A percentile compares a stretch with the other conserved stretches of the same genome.
These are phyloP conservation scores for Macropodus opercularis DNA, from an alignment of 2,797 vertebrate species.

Conservation along the genomic window DNA sequence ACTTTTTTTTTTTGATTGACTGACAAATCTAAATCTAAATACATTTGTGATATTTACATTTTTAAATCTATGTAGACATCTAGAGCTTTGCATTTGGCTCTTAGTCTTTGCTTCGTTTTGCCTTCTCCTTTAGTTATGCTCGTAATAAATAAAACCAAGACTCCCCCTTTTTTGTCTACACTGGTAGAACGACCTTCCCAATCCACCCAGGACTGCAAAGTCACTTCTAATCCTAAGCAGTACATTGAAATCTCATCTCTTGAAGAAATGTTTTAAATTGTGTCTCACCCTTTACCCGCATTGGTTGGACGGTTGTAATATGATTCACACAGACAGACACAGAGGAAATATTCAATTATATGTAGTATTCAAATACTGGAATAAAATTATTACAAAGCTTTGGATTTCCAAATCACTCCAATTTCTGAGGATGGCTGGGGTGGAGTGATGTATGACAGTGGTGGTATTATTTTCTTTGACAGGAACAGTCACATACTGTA, in stretches of 20 bases:
- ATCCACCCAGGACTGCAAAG: conserved; percentile 21
- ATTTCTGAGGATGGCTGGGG: too few species aligned
- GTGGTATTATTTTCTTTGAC: too few species aligned
- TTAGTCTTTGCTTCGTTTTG: background rate
- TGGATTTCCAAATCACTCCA: too few species aligned
- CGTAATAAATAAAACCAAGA: conserved; percentile 16
- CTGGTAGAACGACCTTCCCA: conserved; percentile 18
- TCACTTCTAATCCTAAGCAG: conserved; percentile 25
- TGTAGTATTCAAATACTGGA: too few species aligned
- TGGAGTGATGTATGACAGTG: too few species aligned
- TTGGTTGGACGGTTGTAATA: background rate
- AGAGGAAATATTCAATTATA: background rate
- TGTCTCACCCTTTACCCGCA: background rate
- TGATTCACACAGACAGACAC: background rate
- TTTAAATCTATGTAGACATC: background rate
- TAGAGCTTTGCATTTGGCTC: background rate
- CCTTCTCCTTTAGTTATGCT: conserved; percentile 9
- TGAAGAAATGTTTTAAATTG: conserved; percentile 30
- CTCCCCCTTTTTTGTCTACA: conserved; percentile 5
- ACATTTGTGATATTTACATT: background rate
- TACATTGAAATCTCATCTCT: conserved; percentile 44
- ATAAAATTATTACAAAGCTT: too few species aligned
- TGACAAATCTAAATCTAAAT: too few species aligned
- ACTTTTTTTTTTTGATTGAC: background rate
- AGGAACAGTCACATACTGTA: too few species aligned